A percentile compares a stretch with the other conserved stretches of the same genome.
phyloP scores from a whole-genome alignment of 2,113 vertebrate genomes.

The Gymnogyps californianus region DNA sequence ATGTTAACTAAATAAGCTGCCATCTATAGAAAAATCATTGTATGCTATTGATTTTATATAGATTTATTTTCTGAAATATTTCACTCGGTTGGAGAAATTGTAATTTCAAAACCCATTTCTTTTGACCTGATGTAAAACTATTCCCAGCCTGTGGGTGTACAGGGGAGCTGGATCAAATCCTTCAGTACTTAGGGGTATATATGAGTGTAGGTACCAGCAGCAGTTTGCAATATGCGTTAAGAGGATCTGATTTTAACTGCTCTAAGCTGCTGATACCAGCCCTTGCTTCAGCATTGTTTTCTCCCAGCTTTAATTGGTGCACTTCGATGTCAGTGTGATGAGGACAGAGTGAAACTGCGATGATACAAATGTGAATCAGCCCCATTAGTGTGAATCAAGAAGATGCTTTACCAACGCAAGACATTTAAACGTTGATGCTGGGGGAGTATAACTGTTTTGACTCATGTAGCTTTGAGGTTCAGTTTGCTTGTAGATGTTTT shows the following conservation, averaged over 20 bases:
- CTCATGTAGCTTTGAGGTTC: not conserved
- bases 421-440: not conserved
- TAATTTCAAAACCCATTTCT: not conserved
- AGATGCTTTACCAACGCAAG: not conserved
- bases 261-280: not conserved
- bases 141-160: not conserved
- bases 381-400: not conserved
- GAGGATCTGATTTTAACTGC: not conserved
- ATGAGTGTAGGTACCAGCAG: not conserved
- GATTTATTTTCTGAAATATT: not conserved
- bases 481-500: not conserved
- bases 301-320: not conserved
- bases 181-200: not conserved
- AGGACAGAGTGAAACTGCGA: not conserved
- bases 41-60: slow-evolving; percentile 54
- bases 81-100: not conserved
- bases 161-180: not conserved
- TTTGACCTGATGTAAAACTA: not conserved
- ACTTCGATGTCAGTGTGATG: not conserved
- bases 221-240: rapidly evolving
- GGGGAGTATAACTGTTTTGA: not conserved
- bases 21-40: slow-evolving; percentile 56
- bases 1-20: slow-evolving; percentile 63
- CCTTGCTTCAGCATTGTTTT: not conserved
- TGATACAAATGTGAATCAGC: not conserved